Base-by-base conservation (phyloP, 2,113 vertebrate species). In the Dolichotis patagonum region DNA sequence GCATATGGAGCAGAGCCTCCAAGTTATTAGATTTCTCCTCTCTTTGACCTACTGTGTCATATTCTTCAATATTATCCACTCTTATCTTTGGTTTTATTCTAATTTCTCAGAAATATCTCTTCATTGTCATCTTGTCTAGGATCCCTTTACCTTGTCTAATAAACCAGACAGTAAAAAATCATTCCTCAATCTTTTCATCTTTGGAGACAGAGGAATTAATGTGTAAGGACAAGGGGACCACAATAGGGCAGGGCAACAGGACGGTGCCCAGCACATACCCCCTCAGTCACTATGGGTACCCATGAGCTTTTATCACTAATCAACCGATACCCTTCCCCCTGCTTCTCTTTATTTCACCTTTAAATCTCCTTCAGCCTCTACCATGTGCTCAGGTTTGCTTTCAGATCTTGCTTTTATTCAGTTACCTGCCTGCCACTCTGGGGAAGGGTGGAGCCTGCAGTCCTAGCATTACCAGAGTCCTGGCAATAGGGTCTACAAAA, bases 71-170 rank as follows among this genome's bases (percentile, higher is more conserved):
- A 24, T 65, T 26, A 71, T 71, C 46, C 52, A 60, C 43, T 89
- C 65, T 90, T 95, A 95, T 86, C 88, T 84, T 94, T 82, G 82
- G 58, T 54, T 94, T 93, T 95, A 81, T 93, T 82, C 80, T 94
- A 62, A 97, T 82, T 81, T 82, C 87, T 95, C 88, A 90, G 90
- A 60, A 92, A 41, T 81, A 92, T 52, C 90, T 94, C 92, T 90
- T 75, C 77, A 28, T n/a, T 49, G 52, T 85, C 77, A 62, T 73
- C 90, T 90, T 83, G 65, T 85, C 38, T 77, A 24, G 91, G 49
- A 91, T 26, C 38, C 8, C 71, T 94, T 92, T 67, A 88, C 94
- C 85, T 85, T 80, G 32, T 80, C 65, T 95, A 60, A 67, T 84
- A 78, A 89, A n/a, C 84, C 77, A 81, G 69, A 81, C 65, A 10